Base-by-base conservation (phyloP, 1,140 invertebrate species). In the Drosophila tropicalis region DNA sequence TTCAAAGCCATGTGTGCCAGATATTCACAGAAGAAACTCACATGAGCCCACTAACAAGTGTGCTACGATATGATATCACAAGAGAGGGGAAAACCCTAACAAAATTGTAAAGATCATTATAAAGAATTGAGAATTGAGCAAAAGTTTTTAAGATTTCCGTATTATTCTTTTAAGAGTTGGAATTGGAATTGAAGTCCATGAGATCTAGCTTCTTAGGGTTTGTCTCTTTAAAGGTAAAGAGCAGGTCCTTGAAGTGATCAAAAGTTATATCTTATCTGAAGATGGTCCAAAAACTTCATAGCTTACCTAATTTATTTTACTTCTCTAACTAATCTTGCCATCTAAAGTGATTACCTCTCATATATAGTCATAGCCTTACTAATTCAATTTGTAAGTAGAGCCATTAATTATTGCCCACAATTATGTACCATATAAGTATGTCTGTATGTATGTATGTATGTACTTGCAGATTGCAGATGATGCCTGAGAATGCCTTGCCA, bases 341-440 rank as follows among this genome's bases (percentile, higher is more conserved):
- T 22, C 15, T n/a, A 12, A 39, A 36, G 56, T 36, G 34, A 58
- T 58, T 29, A 17, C 3, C 17, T 17, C 32, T 36, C 56, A 39
- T 36, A 17, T 39, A 15, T 36, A 12, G 32, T 58, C 15, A 39
- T 58, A 19, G 39, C 56, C 72, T 29, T 60, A 40, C 41, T 70
- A 41, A 29, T 74, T 61, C 66, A 54, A 41, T 65, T 56, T 64
- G 55, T 85, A 79, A 85, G 82, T 87, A 85, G 74, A 47, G 67
- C 79, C 76, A 86, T 86, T 76, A 86, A 86, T 86, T 87, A 87
- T 76, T 68, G 76, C 72, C 79, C 79, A 79, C 82, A 86, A 87
- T 79, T 86, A 66, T 72, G 41, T 13, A 39, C 6, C 2, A 29
- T 29, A 12, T 10, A 12, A 25, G 22, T 25, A 25, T 25, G 22